phyloP scores from a whole-genome alignment of 2,888 invertebrate genomes.

The Sceliomorpha sp. region DNA sequence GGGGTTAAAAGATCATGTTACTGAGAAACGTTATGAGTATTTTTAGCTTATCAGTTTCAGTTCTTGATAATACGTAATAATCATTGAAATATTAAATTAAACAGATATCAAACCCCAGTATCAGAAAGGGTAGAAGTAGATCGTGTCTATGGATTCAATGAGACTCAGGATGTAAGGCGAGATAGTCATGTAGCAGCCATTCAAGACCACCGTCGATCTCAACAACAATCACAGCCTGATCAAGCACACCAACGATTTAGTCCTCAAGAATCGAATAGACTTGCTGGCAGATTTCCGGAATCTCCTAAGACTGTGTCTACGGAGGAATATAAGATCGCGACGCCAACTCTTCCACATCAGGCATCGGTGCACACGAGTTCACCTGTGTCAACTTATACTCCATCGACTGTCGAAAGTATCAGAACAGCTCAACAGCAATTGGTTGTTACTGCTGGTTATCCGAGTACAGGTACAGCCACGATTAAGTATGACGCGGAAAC shows the following conservation, averaged over 20 bases:
- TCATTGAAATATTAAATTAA: slow-evolving; percentile 6
- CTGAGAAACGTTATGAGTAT: too few relatives aligned
- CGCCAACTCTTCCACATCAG: slow-evolving; percentile 77
- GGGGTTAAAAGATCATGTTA: too few relatives aligned
- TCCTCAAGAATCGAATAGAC: slow-evolving; percentile 65
- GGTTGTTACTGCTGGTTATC: slow-evolving; percentile 62
- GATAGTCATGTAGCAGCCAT: slow-evolving; percentile 65
- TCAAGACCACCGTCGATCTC: slow-evolving; percentile 61
- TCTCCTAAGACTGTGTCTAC: slow-evolving; percentile 62
- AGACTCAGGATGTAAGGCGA: slow-evolving; percentile 65
- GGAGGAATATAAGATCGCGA: slow-evolving; percentile 67
- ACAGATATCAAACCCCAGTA: slow-evolving; percentile 71
- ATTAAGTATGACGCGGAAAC: slow-evolving; percentile 79
- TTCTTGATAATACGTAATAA: too few relatives aligned
- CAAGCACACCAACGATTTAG: slow-evolving; percentile 68
- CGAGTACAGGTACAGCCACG: slow-evolving; percentile 63
- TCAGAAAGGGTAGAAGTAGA: slow-evolving; percentile 70
- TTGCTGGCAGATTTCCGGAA: slow-evolving; percentile 50
- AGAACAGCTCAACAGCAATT: slow-evolving; percentile 73
- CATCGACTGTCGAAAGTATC: slow-evolving; percentile 72
- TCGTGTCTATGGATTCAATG: slow-evolving; percentile 67
- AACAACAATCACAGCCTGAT: slow-evolving; percentile 54
- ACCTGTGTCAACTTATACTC: slow-evolving; percentile 77
- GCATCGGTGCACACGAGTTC: slow-evolving; percentile 79
- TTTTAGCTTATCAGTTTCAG: too few relatives aligned